These are phyloP conservation scores for Troides aeacus DNA, from an alignment of 2,888 invertebrate genomes.

Conservation along the genomic window DNA sequence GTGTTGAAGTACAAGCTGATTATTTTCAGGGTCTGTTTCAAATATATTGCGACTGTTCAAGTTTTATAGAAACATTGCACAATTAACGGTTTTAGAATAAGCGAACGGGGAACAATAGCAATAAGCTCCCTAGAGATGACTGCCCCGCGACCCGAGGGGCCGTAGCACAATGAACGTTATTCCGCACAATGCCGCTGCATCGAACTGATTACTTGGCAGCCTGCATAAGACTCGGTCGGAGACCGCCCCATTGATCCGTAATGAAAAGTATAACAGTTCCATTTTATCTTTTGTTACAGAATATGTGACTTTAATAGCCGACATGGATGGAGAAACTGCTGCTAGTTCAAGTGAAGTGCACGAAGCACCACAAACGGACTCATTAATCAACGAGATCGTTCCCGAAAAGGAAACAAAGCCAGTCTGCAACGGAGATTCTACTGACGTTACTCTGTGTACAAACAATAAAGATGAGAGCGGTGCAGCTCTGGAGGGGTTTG, in stretches of 20 bases:
- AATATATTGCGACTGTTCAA: slow-evolving; percentile 22
- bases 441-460: slow-evolving; percentile 44
- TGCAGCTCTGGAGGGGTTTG: slow-evolving; percentile 46
- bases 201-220: slow-evolving; percentile 49
- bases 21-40: slow-evolving; percentile 18
- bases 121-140: slow-evolving; percentile 56
- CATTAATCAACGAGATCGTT: slow-evolving; percentile 42
- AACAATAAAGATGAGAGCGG: slow-evolving; percentile 54
- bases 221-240: slow-evolving; percentile 28
- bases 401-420: slow-evolving; percentile 39
- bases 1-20: slow-evolving; percentile 4
- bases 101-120: slow-evolving; percentile 52
- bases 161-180: slow-evolving; percentile 52
- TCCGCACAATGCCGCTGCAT: slow-evolving; percentile 49
- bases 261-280: slow-evolving; percentile 27
- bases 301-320: slow-evolving; percentile 63
- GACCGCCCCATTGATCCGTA: slow-evolving; percentile 30
- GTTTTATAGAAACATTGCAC: slow-evolving; percentile 24
- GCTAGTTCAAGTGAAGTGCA: slow-evolving; percentile 45
- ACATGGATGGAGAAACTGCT: slow-evolving; percentile 65
- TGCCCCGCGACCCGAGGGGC: slow-evolving; percentile 45
- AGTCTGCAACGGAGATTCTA: slow-evolving; percentile 41
- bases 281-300: slow-evolving; percentile 64
- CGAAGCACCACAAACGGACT: slow-evolving; percentile 43
- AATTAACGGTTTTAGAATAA: slow-evolving; percentile 42